phyloP scores from a whole-genome alignment of 2,888 invertebrate genomes.

The Drosophila nigricruria region DNA sequence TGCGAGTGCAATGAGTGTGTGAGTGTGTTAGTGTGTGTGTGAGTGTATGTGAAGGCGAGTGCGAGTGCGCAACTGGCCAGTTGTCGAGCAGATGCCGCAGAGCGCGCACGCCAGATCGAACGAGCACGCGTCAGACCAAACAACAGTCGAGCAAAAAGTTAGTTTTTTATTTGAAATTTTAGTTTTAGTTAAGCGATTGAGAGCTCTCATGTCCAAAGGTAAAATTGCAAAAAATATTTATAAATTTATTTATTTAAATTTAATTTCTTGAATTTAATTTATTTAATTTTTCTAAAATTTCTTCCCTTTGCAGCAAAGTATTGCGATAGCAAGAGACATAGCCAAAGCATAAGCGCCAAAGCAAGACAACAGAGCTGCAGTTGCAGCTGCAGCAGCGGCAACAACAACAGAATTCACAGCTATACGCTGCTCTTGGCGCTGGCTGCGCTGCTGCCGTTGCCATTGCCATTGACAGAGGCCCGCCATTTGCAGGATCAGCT shows the following conservation, averaged over 20 bases:
- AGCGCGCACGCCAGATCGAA: constrained; percentile 43
- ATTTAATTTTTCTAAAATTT: neutral
- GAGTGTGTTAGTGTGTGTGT: constrained; percentile 19
- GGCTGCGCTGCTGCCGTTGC: constrained; percentile 48
- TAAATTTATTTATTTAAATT: neutral
- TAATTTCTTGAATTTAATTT: neutral
- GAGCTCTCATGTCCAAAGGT: neutral
- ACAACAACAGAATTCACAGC: constrained; percentile 28
- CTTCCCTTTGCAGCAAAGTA: constrained; percentile 47
- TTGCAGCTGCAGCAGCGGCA: constrained; percentile 19
- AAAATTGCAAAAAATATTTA: neutral
- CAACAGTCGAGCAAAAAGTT: too few species aligned
- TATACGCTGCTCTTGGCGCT: constrained; percentile 53
- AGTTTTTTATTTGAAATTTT: neutral
- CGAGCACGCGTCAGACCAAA: constrained; percentile 3
- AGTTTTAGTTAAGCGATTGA: neutral
- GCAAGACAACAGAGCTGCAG: constrained; percentile 21
- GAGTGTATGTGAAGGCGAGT: constrained; percentile 25
- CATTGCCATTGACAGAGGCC: constrained; percentile 55
- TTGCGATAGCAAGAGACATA: constrained; percentile 39
- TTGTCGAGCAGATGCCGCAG: constrained; percentile 41
- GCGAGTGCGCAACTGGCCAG: constrained; percentile 53
- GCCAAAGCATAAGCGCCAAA: constrained; percentile 33
- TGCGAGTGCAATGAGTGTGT: neutral
- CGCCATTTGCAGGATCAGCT: constrained; percentile 60